These are phyloP conservation scores for Elysia crispata DNA, from an alignment of 2,888 invertebrate genomes.

Conservation along the genomic window DNA sequence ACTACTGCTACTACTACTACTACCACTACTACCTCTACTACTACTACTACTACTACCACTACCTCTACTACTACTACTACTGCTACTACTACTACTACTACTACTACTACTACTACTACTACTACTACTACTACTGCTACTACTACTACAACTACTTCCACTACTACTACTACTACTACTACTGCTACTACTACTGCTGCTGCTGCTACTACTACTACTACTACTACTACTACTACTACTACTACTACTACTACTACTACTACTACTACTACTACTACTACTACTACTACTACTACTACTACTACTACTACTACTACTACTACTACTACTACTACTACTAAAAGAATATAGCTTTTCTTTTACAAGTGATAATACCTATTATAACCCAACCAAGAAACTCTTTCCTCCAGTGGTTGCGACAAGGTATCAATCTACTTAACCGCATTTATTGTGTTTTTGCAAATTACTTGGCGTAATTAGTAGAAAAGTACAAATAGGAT, in stretches of 20 bases:
- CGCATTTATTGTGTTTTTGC: too few species aligned
- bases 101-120: constrained; percentile 15
- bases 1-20: constrained; percentile 31
- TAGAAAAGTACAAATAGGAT: too few species aligned
- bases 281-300: constrained; percentile 9
- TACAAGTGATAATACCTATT: too few species aligned
- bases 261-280: constrained; percentile 32
- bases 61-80: constrained; percentile 31
- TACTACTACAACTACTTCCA: too few species aligned
- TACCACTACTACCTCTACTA: constrained; percentile 21
- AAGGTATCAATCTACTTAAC: too few species aligned
- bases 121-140: constrained; percentile 13
- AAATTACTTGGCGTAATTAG: too few species aligned
- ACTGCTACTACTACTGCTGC: constrained; percentile 5
- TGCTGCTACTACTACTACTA: constrained; percentile 21
- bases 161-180: too few species aligned
- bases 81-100: constrained; percentile 35
- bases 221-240: constrained; percentile 31
- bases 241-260: constrained; percentile 12
- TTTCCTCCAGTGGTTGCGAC: too few species aligned
- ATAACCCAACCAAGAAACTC: too few species aligned
- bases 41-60: constrained; percentile 25
- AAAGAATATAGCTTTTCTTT: too few species aligned
- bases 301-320: constrained; percentile 27
- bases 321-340: constrained; percentile 17